A percentile compares a stretch with the other conserved stretches of the same genome.
Conservation (phyloP, 2,797 vertebrate species). For the Apogon talboti region DNA sequence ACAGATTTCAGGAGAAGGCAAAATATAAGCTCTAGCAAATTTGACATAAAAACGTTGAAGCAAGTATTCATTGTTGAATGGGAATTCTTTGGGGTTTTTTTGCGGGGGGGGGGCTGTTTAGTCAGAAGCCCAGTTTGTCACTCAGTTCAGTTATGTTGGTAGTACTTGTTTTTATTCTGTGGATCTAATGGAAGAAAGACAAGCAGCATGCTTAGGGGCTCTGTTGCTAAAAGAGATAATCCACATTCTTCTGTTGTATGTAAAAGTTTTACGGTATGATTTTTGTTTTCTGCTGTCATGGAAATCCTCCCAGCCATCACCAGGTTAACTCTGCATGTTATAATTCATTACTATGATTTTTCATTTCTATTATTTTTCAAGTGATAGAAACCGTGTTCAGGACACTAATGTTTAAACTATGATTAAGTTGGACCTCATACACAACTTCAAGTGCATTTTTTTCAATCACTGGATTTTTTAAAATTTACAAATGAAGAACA, state of each 20-base stretch:
- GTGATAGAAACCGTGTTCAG: too few species aligned
- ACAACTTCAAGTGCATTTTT: too few species aligned
- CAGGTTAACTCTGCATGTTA: neutral
- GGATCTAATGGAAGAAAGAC: slow-evolving; percentile 25
- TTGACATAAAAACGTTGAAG: too few species aligned
- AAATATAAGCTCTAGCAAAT: too few species aligned
- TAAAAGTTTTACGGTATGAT: neutral
- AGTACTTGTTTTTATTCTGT: slow-evolving; percentile 28
- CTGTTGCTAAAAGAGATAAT: slow-evolving; percentile 33
- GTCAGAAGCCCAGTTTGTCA: neutral
- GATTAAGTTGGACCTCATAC: too few species aligned
- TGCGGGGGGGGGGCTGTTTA: neutral
- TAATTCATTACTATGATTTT: too few species aligned
- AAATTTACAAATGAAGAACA: too few species aligned
- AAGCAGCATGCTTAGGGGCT: neutral
- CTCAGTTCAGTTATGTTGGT: slow-evolving; percentile 10
- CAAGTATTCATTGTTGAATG: neutral
- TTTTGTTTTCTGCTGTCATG: slow-evolving; percentile 17
- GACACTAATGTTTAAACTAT: too few species aligned
- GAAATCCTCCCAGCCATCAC: neutral
- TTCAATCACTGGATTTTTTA: too few species aligned
- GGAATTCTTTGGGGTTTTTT: neutral
- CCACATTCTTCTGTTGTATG: slow-evolving; percentile 55
- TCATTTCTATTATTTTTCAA: neutral
- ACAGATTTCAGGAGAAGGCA: too few species aligned